Conservation (phyloP, 2,797 vertebrate genomes). For the Betta splendens region DNA sequence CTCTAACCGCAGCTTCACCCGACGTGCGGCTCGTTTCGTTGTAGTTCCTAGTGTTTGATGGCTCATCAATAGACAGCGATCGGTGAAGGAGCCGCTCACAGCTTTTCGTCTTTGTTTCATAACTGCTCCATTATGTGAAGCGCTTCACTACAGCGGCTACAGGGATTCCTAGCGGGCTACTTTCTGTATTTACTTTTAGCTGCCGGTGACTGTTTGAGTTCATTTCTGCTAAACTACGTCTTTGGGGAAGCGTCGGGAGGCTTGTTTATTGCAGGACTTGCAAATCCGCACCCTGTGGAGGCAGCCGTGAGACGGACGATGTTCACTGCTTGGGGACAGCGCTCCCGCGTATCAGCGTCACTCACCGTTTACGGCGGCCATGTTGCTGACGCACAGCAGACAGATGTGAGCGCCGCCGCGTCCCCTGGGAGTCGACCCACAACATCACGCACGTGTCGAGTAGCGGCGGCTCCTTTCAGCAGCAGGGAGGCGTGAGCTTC, state of each 20-base stretch:
- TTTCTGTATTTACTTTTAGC: constrained; percentile 15
- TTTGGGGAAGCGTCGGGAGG: constrained; percentile 24
- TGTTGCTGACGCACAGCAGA: constrained; percentile 22
- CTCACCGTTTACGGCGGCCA: too few species aligned
- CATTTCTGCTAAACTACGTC: constrained; percentile 29
- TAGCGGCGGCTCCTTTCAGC: constrained; percentile 12
- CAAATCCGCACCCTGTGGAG: background rate
- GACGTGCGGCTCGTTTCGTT: too few species aligned
- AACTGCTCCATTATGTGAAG: constrained; percentile 6
- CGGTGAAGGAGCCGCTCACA: background rate
- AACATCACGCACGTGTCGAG: constrained; percentile 3
- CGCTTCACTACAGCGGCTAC: constrained; percentile 2
- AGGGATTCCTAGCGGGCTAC: constrained; percentile 3
- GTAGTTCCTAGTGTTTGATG: too few species aligned
- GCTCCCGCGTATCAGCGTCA: background rate
- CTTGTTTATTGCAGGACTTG: constrained; percentile 1
- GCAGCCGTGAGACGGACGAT: background rate
- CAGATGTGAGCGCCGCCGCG: too few species aligned
- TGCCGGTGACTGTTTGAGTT: constrained; percentile 17
- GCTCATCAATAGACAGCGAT: too few species aligned
- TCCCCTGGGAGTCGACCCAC: constrained; percentile 13
- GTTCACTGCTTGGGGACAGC: background rate
- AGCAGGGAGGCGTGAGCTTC: constrained; percentile 21
- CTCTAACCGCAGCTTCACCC: too few species aligned
- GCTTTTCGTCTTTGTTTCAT: constrained; percentile 7